Base-by-base conservation (phyloP, 2,797 vertebrate genomes). In the Sternotherus odoratus region DNA sequence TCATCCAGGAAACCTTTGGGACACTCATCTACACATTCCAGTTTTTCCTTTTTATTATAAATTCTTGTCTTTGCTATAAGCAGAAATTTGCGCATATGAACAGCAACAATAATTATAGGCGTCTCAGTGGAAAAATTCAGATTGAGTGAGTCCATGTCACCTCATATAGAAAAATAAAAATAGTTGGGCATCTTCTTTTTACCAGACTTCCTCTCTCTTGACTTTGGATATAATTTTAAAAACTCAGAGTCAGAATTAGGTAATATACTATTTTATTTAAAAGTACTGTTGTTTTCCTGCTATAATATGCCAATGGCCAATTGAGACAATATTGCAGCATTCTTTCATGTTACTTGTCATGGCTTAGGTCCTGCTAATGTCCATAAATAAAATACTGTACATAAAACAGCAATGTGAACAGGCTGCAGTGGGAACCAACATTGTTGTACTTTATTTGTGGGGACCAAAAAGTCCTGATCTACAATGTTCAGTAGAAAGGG, bases 121-220 rank as follows among this genome's bases (percentile, higher is more conserved):
- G 6, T 78, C 17, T 19, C 72, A 24, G 1, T 10, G 43, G 43
- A 46, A 23, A 56, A 39, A 21, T 28, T 60, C 53, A 75, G 69
- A 30, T 81, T 49, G 83, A 4, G 48, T 28, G 56, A 5, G 5
- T 23, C 49, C 56, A 1, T 48, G 5, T 16, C 50, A n/a, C 8
- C 1, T 30, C 77, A 74, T 43, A 10, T 66, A 9, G 53, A 56
- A 56, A 89, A 85, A 84, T 5, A 33, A 21, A 63, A 24, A 33
- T 4, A 56, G 10, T 43, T 8, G 26, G n/a, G 72, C 43, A 16
- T 4, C 19, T 78, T 57, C 33, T 95, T 43, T 60, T 60, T 66
- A 36, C n/a, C 63, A 36, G 12, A 2, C 4, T 51, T 83, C 5
- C 7, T 2, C 0, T 0, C 26, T 28, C 69, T 1, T 1, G 3